Evolutionary conservation across 2,888 invertebrate species (phyloP), one percentile per base, ranked within the genome.

Genomic region (Drosophila borealis): DNA sequence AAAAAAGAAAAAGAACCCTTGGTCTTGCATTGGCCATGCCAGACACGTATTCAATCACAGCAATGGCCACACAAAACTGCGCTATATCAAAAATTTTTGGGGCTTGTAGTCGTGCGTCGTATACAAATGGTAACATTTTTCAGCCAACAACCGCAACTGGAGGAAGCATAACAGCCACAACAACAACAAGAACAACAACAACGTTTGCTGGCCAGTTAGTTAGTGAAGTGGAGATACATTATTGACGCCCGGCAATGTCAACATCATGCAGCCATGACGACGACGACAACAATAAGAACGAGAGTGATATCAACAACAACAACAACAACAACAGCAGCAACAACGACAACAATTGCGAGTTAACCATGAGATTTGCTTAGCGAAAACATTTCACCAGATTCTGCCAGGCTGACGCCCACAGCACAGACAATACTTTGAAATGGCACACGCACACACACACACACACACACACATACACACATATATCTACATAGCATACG

Each of bases 211-310:
- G 57, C 53, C 81, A 81, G 89, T 88, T 89, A 70, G 77, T 66
- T 71, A 70, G 68, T 67, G 50, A 68, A 84, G 78, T 81, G 63
- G 29, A 46, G 65, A 62, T 60, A 68, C 85, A 77, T 88, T 87
- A 83, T 89, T 78, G 90, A 84, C 89, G 81, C 89, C 89, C 88
- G 81, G 81, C 87, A 90, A 89, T 89, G 88, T 90, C 85, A 86
- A 86, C 90, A 84, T 71, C 71, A 74, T 84, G 89, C 84, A 87
- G 81, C 76, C 89, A 87, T 84, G 88, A 82, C 83, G 87, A 88
- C 87, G 69, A 62, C 62, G 63, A 65, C 61, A 62, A 61, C 65
- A 62, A 65, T 53, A 42, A 53, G 36, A 61, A 45, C 44, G 42
- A 70, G 51, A 54, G 56, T 60, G 62, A 46, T 59, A 59, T 41